Evolutionary conservation across 2,113 vertebrate genomes (phyloP).

Genomic region (Platichthys flesus): DNA sequence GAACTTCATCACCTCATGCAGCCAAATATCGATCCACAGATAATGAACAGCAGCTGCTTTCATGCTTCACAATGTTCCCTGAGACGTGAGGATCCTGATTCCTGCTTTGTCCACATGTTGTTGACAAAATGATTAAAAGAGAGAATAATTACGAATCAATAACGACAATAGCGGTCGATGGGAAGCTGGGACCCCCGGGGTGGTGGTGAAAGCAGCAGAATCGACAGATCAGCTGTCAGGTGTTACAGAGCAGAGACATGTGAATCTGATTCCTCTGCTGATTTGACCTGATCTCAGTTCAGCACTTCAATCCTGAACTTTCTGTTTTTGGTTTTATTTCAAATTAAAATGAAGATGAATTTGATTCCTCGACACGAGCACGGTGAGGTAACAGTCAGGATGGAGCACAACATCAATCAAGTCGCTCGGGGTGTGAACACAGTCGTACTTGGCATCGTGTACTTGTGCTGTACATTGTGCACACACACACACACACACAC

Average conservation of each 20-base stretch:
- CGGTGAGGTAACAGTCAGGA: not conserved
- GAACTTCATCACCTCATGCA: not conserved
- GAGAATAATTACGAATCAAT: not conserved
- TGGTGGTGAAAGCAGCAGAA: not conserved
- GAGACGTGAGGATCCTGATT: too few relatives aligned
- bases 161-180: not conserved
- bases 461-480: not conserved
- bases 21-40: not conserved
- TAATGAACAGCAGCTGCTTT: not conserved
- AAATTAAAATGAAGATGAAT: not conserved
- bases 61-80: not conserved
- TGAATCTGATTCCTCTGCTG: too few relatives aligned
- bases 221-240: not conserved
- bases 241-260: too few relatives aligned
- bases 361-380: not conserved
- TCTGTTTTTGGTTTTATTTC: not conserved
- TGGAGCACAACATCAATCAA: conserved; percentile 26
- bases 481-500: conserved; percentile 18
- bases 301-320: not conserved
- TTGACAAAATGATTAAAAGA: not conserved
- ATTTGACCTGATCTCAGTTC: not conserved
- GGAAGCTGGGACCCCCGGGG: not conserved
- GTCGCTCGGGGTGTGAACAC: not conserved
- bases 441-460: conserved; percentile 36
- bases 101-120: not conserved